These are phyloP conservation scores for Centropus unirufus DNA, from an alignment of 2,113 vertebrate genomes.

Conservation along the genomic window DNA sequence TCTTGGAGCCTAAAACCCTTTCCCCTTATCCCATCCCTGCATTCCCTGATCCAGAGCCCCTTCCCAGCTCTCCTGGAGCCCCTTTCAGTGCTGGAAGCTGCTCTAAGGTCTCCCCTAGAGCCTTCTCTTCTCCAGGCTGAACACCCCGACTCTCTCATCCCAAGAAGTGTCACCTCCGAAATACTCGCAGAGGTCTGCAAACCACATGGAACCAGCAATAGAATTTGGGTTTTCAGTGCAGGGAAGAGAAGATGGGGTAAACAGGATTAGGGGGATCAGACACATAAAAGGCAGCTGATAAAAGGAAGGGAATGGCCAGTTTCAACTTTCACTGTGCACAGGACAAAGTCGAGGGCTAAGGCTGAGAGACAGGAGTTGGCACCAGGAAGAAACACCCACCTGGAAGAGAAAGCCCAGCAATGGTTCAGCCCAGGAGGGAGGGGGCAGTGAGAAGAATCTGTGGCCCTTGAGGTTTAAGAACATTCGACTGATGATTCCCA, in stretches of 20 bases:
- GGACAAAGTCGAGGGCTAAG: neutral
- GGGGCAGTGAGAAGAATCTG: neutral
- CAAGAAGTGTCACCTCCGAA: neutral
- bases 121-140: too few relatives aligned
- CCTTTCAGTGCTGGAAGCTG: too few relatives aligned
- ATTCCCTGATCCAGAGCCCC: too few relatives aligned
- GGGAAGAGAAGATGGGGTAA: neutral
- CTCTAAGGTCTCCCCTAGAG: too few relatives aligned
- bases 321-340: neutral
- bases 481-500: neutral
- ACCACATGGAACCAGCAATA: accelerated
- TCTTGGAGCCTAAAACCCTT: too few relatives aligned
- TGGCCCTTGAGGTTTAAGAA: neutral
- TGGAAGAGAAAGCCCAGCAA: neutral
- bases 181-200: neutral
- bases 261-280: neutral
- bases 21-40: too few relatives aligned
- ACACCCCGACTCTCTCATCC: neutral
- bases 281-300: neutral
- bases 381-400: neutral
- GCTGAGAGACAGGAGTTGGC: neutral
- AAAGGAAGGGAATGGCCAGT: neutral
- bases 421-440: accelerated
- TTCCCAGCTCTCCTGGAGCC: too few relatives aligned
- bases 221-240: accelerated